Evolutionary conservation across 2,113 vertebrate species (phyloP), one percentile per base, ranked within the genome.

Genomic region (Ursus arctos): DNA sequence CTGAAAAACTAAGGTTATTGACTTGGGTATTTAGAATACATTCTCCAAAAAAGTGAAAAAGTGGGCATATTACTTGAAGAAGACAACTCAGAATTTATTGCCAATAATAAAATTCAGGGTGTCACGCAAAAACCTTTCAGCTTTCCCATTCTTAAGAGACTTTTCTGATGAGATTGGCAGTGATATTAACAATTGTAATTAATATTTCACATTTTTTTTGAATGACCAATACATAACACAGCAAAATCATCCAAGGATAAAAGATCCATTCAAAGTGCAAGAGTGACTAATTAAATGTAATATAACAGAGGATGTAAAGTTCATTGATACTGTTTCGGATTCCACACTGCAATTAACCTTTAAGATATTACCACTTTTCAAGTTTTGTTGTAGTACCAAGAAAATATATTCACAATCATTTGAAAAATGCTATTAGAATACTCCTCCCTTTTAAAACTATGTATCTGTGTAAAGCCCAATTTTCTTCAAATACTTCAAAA

Each of bases 241-340:
- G 40, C 49, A 90, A 77, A 82, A 55, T 81, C 63, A 76, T 21
- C 28, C 28, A 74, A 63, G n/a, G 24, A 74, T 79, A 57, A 77
- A 79, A 97, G 53, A 88, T 43, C 47, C 33, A 87, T 82, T 85
- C 80, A 88, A 61, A 81, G 40, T 67, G 5, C 16, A 40, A 80
- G 12, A 71, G 14, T 85, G 22, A 47, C 28, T 77, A 79, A 90
- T 87, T 96, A 96, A 89, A 91, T 76, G 88, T 79, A 74, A 95
- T 81, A 43, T 79, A 91, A 74, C 55, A 91, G 16, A 83, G 14
- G n/a, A 67, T 74, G 28, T 67, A 80, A 80, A 97, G 69, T 84
- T 87, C 53, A 94, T 24, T 71, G 18, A 59, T 59, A 91, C 8
- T 43, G 33, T 21, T 21, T 69, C 18, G 19, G 67, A 36, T 69